These are phyloP conservation scores for Spicauda simplicius DNA, from an alignment of 2,888 invertebrate species.

Conservation along the genomic window DNA sequence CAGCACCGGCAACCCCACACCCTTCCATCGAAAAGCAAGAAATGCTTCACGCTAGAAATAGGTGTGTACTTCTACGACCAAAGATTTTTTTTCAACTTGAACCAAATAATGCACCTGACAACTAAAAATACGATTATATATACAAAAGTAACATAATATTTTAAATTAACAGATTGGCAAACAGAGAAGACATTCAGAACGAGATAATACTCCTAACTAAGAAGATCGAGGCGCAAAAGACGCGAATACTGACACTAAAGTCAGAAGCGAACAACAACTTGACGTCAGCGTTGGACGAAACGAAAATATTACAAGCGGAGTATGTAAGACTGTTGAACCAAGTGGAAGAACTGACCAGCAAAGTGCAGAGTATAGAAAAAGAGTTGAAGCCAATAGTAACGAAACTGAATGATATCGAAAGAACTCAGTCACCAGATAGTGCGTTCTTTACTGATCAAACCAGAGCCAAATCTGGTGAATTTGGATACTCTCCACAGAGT, in stretches of 20 bases:
- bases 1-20: too few species aligned
- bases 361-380: constrained; percentile 87
- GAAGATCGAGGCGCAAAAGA: constrained; percentile 88
- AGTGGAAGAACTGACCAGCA: constrained; percentile 88
- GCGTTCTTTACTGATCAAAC: constrained; percentile 84
- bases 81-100: too few species aligned
- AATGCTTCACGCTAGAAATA: too few species aligned
- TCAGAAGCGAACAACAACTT: constrained; percentile 87
- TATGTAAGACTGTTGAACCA: constrained; percentile 72
- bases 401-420: constrained; percentile 72
- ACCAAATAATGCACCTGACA: too few species aligned
- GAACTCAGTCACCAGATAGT: constrained; percentile 77
- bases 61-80: too few species aligned
- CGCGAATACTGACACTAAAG: constrained; percentile 87
- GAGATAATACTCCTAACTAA: constrained; percentile 87
- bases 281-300: constrained; percentile 88
- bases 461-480: constrained; percentile 77
- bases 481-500: constrained; percentile 77
- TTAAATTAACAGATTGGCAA: constrained; percentile 86
- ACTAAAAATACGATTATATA: too few species aligned
- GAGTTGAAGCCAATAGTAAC: constrained; percentile 83
- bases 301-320: constrained; percentile 88
- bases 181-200: constrained; percentile 92
- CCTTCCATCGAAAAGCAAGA: too few species aligned
- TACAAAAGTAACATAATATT: not conserved